phyloP scores from a whole-genome alignment of 2,888 invertebrate species.

The Zootermopsis nevadensis region DNA sequence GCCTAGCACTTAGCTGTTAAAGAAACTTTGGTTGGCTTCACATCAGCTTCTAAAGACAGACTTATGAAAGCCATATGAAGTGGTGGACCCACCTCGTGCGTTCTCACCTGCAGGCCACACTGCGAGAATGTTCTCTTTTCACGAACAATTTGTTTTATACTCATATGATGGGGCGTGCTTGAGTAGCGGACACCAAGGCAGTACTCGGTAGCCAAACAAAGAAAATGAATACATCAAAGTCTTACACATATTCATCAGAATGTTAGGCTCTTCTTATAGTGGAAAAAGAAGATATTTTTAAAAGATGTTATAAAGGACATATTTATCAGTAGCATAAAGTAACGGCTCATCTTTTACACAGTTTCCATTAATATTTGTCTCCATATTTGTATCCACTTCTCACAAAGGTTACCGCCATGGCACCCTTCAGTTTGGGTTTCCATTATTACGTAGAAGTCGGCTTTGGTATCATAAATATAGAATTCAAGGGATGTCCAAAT shows the following conservation, averaged over 20 bases:
- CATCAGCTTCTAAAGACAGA: no score
- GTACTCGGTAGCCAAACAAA: background rate
- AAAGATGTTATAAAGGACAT: background rate
- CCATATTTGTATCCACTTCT: background rate
- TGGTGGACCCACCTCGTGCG: no score
- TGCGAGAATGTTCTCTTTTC: background rate
- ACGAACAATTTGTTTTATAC: background rate
- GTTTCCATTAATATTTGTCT: slow-evolving; percentile 6
- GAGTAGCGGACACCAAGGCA: background rate
- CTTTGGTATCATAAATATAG: background rate
- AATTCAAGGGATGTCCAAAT: background rate
- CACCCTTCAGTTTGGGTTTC: background rate
- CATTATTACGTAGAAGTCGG: background rate
- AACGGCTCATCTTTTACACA: background rate
- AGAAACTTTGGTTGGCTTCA: no score
- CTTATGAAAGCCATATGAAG: no score
- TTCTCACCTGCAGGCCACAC: background rate
- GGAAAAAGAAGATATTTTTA: background rate
- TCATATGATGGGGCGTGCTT: background rate
- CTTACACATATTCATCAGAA: background rate
- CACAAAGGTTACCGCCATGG: background rate
- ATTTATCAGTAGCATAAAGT: background rate
- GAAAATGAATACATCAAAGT: slow-evolving; percentile 10
- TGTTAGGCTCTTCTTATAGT: background rate
- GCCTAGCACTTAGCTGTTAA: no score